Conservation (phyloP, 2,113 vertebrate species). For the Pterocles orientalis region DNA sequence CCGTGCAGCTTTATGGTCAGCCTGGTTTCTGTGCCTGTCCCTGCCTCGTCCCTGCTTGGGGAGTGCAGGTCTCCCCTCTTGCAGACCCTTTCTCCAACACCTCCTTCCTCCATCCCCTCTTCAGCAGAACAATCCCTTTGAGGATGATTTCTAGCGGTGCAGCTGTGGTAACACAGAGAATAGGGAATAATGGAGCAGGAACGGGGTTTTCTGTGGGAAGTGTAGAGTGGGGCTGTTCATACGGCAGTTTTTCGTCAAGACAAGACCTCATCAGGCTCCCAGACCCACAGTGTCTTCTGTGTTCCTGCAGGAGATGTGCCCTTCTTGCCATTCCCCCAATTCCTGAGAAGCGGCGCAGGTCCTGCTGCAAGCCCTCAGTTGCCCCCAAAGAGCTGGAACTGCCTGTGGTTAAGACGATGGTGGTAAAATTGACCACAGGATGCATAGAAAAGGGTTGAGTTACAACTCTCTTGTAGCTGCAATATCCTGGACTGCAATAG, state of each 20-base stretch:
- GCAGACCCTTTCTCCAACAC: not conserved
- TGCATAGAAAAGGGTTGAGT: not conserved
- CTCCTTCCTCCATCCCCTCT: not conserved
- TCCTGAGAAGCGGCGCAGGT: not conserved
- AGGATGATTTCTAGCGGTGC: not conserved
- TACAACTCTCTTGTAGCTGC: not conserved
- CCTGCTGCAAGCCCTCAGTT: not conserved
- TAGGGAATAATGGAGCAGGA: not conserved
- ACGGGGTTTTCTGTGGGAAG: not conserved
- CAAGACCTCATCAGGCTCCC: not conserved
- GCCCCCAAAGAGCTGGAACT: not conserved
- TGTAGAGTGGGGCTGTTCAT: not conserved
- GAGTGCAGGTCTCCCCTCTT: not conserved
- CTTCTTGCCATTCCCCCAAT: not conserved
- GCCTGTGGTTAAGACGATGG: not conserved
- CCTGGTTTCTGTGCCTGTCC: not conserved
- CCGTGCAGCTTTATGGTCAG: not conserved
- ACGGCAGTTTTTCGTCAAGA: not conserved
- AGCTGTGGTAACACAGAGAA: not conserved
- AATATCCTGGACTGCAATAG: not conserved
- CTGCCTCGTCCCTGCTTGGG: not conserved
- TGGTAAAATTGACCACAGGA: not conserved
- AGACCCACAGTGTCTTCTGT: not conserved
- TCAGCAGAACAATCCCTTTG: not conserved
- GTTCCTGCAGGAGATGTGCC: not conserved